phyloP scores from a whole-genome alignment of 2,888 invertebrate genomes.

The Torymus aiolomorphi region DNA sequence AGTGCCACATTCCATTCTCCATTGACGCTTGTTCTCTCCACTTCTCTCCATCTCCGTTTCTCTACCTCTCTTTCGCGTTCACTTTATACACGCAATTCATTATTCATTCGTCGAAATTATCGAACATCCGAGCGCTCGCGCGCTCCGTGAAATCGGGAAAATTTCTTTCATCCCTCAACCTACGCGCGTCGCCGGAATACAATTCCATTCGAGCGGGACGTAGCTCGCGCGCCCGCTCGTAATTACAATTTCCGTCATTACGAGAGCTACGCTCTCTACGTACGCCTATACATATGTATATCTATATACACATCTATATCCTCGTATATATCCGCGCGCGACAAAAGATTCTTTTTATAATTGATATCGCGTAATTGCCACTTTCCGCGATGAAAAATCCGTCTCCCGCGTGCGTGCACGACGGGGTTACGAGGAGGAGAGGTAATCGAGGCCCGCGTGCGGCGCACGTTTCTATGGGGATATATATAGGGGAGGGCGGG shows the following conservation, averaged over 20 bases:
- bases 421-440: too few relatives aligned
- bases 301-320: too few relatives aligned
- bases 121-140: background rate
- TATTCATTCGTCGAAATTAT: conserved; percentile 30
- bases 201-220: conserved; percentile 14
- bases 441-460: conserved; percentile 7
- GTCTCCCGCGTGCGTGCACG: too few relatives aligned
- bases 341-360: conserved; percentile 44
- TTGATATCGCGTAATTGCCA: conserved; percentile 43
- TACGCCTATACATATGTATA: too few relatives aligned
- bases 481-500: too few relatives aligned
- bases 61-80: background rate
- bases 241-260: conserved; percentile 47
- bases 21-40: too few relatives aligned
- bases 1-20: too few relatives aligned
- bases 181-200: background rate
- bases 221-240: background rate
- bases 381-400: conserved; percentile 39
- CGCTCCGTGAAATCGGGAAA: background rate
- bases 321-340: background rate
- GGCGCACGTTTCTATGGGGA: conserved; percentile 42
- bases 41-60: too few relatives aligned
- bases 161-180: background rate
- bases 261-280: background rate
- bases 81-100: background rate